Conservation (phyloP, 2,113 vertebrate genomes). For the Corythornis madagascariensis region DNA sequence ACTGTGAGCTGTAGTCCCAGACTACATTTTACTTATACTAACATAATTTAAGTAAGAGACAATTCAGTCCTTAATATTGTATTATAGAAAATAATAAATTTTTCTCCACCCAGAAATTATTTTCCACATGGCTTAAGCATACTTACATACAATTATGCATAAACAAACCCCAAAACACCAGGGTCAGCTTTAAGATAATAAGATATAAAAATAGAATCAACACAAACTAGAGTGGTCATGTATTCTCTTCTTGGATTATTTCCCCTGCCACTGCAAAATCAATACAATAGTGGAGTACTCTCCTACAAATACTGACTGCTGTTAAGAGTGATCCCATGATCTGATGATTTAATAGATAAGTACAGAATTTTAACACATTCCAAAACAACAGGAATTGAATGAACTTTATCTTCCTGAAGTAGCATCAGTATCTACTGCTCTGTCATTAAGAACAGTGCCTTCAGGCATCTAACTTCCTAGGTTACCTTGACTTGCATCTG, state of each 20-base stretch:
- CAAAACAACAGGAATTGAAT: background rate
- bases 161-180: background rate
- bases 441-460: background rate
- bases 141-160: background rate
- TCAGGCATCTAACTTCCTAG: background rate
- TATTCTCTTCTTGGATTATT: background rate
- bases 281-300: background rate
- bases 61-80: background rate
- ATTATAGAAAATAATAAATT: background rate
- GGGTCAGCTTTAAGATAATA: background rate
- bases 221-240: background rate
- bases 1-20: background rate
- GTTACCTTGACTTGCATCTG: background rate
- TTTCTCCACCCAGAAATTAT: background rate
- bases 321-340: background rate
- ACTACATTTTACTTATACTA: background rate
- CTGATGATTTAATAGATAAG: background rate
- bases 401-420: background rate
- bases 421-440: background rate
- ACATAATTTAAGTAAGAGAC: background rate
- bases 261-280: background rate
- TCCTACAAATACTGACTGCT: background rate
- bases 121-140: background rate
- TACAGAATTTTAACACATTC: background rate
- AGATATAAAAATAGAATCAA: background rate